Evolutionary conservation across 2,888 invertebrate species (phyloP).

Genomic region (Lasioglossum vierecki): DNA sequence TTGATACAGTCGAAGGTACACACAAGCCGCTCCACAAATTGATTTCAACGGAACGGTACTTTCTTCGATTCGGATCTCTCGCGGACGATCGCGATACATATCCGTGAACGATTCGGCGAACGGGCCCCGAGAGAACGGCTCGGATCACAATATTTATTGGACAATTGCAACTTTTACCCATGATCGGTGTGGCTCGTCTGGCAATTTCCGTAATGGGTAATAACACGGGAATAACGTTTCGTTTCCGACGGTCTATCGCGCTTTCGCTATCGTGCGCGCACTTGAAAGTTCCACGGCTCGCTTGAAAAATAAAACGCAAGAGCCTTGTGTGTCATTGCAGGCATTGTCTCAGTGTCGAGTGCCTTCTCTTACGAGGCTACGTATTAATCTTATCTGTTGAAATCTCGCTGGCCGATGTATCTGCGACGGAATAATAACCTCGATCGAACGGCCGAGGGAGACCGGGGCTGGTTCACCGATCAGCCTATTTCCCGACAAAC

Average conservation of each 20-base stretch:
- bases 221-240: neutral
- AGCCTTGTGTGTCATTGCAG: neutral
- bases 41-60: slow-evolving; percentile 12
- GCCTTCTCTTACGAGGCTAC: slow-evolving; percentile 9
- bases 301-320: neutral
- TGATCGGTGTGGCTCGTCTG: neutral
- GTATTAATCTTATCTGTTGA: slow-evolving; percentile 40
- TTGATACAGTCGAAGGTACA: slow-evolving; percentile 14
- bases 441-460: neutral
- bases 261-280: neutral
- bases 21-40: neutral
- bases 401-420: slow-evolving; percentile 6
- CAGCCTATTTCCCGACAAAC: neutral
- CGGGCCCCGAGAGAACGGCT: slow-evolving; percentile 2
- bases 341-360: slow-evolving; percentile 22
- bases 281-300: neutral
- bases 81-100: neutral
- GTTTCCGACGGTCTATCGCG: neutral
- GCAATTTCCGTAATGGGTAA: neutral
- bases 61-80: slow-evolving; percentile 5
- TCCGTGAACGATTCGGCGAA: neutral
- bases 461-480: neutral
- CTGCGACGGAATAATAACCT: slow-evolving; percentile 7
- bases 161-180: slow-evolving; percentile 13
- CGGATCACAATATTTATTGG: neutral